Percentiles rank a stretch among this genome's conserved stretches.
phyloP scores from a whole-genome alignment of 1,140 invertebrate genomes.

The Bombus haemorrhoidalis region DNA sequence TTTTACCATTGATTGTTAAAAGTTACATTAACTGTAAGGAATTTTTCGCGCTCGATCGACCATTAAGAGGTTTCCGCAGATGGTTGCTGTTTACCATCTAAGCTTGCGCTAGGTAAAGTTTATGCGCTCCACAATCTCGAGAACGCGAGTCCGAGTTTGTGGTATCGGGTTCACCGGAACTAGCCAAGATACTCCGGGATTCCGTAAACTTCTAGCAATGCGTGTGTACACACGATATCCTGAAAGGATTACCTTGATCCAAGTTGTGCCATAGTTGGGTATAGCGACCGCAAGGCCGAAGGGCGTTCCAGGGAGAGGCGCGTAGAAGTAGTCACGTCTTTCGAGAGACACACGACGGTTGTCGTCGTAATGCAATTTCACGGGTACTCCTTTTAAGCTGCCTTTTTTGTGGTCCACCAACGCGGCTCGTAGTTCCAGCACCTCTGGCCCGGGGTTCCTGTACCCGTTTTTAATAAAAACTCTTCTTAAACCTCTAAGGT shows the following conservation, averaged over 20 bases:
- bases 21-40: neutral
- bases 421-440: slow-evolving; percentile 85
- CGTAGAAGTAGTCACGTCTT: slow-evolving; percentile 92
- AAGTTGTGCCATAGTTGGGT: slow-evolving; percentile 91
- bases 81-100: neutral
- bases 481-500: neutral
- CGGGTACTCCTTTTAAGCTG: slow-evolving; percentile 86
- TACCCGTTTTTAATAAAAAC: slow-evolving; percentile 41
- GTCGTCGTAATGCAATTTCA: slow-evolving; percentile 91
- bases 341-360: slow-evolving; percentile 92
- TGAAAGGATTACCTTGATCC: slow-evolving; percentile 83
- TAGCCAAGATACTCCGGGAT: neutral
- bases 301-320: slow-evolving; percentile 90
- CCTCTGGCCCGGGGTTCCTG: slow-evolving; percentile 79
- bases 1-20: neutral
- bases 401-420: slow-evolving; percentile 89
- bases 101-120: neutral
- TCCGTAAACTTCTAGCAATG: slow-evolving; percentile 11
- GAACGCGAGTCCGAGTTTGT: neutral
- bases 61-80: neutral
- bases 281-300: slow-evolving; percentile 93
- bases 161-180: neutral
- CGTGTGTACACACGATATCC: neutral
- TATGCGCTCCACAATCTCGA: slow-evolving; percentile 4
- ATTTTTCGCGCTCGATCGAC: neutral